Evolutionary conservation across 2,888 invertebrate genomes (phyloP), one percentile per base, ranked within the genome.

Genomic region (Lypha dubia): DNA sequence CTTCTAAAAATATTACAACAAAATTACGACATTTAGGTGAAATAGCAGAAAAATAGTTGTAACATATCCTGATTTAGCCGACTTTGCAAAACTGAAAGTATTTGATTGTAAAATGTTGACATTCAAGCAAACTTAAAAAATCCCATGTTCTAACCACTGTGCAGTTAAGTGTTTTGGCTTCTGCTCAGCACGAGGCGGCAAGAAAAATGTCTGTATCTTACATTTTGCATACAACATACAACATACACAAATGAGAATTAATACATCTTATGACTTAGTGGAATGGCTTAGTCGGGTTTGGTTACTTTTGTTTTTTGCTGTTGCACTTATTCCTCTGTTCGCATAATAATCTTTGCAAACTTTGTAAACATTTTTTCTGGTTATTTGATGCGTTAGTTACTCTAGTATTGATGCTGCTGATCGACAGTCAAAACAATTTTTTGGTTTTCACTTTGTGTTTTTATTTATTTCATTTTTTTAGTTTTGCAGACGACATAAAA

Each of bases 401-500:
- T 71, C 46, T 79, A 65, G 44, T 22, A 71, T 58, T 77, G 74
- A 65, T 63, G 68, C 75, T 77, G 53, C 62, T 84, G 84, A 74
- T 84, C 77, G 80, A 74, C 77, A 84, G 80, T 62, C 68, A 68
- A 44, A 81, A 71, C 49, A 70, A 9, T 46, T 53, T 71, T 62
- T 73, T 70, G 38, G n/a, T 24, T 60, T 38, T 22, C 67, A 67
- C 58, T 44, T 41, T 41, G 17, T 60, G 20, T 51, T 67, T 56
- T 8, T 11, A 17, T 67, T 38, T 44, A 56, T 53, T 20, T 65
- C 6, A 6, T 63, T n/a, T 41, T 44, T 28, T 32, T 60, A 62
- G 22, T 58, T 77, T 68, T 73, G 79, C 80, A 84, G 84, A 84
- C 84, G 84, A 81, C 84, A 84, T 77, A 84, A 84, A 84, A 84